Base-by-base conservation (phyloP, 92 coral and sea anemone genomes). In the Epizoanthus stellaris region DNA sequence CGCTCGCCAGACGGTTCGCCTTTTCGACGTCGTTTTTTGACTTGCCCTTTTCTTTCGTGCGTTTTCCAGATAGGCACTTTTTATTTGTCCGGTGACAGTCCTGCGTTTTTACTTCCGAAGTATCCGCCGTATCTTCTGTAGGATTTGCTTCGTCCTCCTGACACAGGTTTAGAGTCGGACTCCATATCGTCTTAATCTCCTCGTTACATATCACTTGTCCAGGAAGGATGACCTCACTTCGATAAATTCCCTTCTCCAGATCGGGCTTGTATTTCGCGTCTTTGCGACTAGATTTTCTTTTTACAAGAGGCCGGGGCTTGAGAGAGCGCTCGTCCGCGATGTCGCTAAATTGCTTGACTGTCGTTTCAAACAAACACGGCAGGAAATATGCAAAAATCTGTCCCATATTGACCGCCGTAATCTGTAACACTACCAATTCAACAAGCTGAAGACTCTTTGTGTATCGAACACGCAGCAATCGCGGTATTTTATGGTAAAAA, bases 221-320 rank as follows among this genome's bases (percentile, higher is more conserved):
- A 2, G 82, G 82, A 15, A 76, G 82, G 30, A 52, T 14, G 13
- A 56, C 8, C 19, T 30, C 36, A 1, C 1, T 30, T 30, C 2
- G 36, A 2, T 30, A 30, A 30, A 30, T 30, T 30, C 36, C 36
- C 36, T 30, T 30, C 36, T 30, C 36, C 36, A 30, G 36, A 30
- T 38, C 54, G 39, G 82, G 47, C 25, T 76, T 76, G 56, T 75
- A 75, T 16, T 3, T 39, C 9, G 82, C 70, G 4, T 76, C 82
- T 58, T 76, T 76, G 1, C 69, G 69, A 69, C 69, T 38, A 6
- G 82, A 7, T 60, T 76, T 76, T 60, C 70, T 76, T 19, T 76
- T 76, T 20, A n/a, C 16, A 5, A 23, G 68, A 19, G 16, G 56
- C 36, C 54, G 68, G 40, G 15, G 82, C 30, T 76, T 59, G 16